Percentiles rank a stretch among this genome's conserved stretches.
Evolutionary conservation across 2,888 invertebrate species (phyloP).

Genomic region (Cantharis nigra): DNA sequence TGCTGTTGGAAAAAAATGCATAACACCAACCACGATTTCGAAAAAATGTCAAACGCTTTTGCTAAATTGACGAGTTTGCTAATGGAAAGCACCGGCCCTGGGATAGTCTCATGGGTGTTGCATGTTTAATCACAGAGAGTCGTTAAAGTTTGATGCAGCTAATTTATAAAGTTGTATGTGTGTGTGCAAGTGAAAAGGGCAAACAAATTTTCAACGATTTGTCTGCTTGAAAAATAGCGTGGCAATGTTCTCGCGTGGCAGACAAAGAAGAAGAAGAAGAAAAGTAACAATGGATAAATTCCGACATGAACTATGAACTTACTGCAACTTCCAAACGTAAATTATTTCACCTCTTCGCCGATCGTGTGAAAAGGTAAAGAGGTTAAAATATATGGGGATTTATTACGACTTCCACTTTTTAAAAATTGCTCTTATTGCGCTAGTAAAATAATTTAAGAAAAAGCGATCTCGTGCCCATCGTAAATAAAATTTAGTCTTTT

Average conservation of each 20-base stretch:
- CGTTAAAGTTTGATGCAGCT: background rate
- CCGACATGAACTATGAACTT: constrained; percentile 40
- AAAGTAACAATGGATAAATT: constrained; percentile 43
- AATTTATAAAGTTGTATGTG: background rate
- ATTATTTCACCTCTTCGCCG: constrained; percentile 25
- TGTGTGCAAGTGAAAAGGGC: background rate
- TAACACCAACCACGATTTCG: background rate
- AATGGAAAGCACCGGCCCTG: background rate
- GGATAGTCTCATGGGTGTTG: background rate
- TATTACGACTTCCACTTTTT: constrained; percentile 4
- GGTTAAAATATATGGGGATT: constrained; percentile 23
- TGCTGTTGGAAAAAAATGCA: background rate
- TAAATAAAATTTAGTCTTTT: constrained; percentile 9
- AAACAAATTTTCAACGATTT: constrained; percentile 37
- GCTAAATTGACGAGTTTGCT: background rate
- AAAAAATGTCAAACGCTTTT: background rate
- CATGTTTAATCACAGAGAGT: background rate
- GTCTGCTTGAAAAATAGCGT: constrained; percentile 47
- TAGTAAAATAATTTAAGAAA: background rate
- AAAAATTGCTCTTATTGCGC: background rate
- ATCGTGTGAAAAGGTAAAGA: constrained; percentile 16
- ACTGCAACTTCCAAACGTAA: constrained; percentile 37
- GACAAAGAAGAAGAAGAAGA: constrained; percentile 33
- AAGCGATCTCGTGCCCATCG: background rate
- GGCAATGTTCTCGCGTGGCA: constrained; percentile 47